Conservation (phyloP, 2,113 vertebrate species). For the Bungarus multicinctus region DNA sequence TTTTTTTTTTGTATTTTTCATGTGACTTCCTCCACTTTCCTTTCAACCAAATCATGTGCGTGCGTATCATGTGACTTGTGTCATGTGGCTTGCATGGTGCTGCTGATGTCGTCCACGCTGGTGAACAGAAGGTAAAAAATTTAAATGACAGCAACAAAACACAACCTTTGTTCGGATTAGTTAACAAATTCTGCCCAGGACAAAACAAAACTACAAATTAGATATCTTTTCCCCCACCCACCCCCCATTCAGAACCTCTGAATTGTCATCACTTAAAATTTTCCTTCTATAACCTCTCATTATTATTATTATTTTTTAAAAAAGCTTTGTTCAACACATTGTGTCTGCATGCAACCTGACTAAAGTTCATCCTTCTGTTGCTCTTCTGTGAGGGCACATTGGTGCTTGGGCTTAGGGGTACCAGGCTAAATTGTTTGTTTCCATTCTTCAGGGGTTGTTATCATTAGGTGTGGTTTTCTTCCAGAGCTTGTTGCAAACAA, state of each 20-base stretch:
- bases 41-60: constrained; percentile 90
- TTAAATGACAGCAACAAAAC: constrained; percentile 14
- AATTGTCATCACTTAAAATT: constrained; percentile 41
- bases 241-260: constrained; percentile 36
- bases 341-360: constrained; percentile 34
- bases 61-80: constrained; percentile 94
- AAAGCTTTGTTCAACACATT: constrained; percentile 40
- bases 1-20: constrained; percentile 90
- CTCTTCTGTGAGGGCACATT: constrained; percentile 5
- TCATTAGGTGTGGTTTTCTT: neutral
- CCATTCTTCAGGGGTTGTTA: constrained; percentile 10
- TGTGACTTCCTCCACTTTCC: constrained; percentile 87
- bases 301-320: neutral
- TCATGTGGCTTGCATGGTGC: constrained; percentile 96
- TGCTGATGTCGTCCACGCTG: constrained; percentile 86
- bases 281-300: constrained; percentile 36
- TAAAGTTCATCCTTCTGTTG: constrained; percentile 21
- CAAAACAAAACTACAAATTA: constrained; percentile 11
- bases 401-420: neutral
- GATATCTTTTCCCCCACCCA: neutral
- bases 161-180: constrained; percentile 82
- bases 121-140: constrained; percentile 98
- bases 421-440: constrained; percentile 57
- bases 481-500: neutral
- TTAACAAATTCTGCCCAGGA: constrained; percentile 66